These are phyloP conservation scores for Cuculus canorus DNA, from an alignment of 2,797 vertebrate species.

Conservation along the genomic window DNA sequence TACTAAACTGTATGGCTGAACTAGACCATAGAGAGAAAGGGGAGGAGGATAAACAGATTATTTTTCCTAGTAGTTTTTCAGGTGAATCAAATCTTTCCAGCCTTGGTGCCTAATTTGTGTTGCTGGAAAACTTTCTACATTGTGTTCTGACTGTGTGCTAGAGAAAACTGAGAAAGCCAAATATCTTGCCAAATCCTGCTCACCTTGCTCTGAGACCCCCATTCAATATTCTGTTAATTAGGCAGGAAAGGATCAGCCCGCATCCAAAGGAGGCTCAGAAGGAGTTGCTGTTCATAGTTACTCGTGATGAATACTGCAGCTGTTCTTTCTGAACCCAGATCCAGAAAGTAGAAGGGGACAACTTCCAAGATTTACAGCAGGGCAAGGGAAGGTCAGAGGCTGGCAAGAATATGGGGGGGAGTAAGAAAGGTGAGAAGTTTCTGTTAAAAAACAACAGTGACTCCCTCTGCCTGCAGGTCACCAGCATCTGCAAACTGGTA, in stretches of 20 bases:
- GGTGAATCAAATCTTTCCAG: neutral
- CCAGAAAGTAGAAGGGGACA: neutral
- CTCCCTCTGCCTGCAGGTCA: neutral
- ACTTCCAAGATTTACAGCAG: neutral
- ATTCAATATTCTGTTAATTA: neutral
- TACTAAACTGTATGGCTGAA: neutral
- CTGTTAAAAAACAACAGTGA: neutral
- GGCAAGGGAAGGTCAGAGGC: neutral
- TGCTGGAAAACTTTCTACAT: neutral
- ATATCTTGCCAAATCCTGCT: neutral
- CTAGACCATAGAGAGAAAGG: neutral
- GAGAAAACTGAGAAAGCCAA: neutral
- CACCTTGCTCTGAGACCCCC: neutral
- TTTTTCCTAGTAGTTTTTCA: neutral
- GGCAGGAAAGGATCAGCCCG: neutral
- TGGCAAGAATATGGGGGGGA: neutral
- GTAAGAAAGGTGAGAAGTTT: neutral
- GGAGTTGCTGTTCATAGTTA: neutral
- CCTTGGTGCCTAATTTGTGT: neutral
- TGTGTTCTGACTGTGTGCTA: neutral
- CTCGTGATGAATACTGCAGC: neutral
- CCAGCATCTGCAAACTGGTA: neutral
- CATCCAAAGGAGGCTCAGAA: neutral
- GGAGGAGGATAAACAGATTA: neutral
- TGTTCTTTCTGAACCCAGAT: neutral